A percentile compares a stretch with the other conserved stretches of the same genome.
phyloP scores from a whole-genome alignment of 2,888 invertebrate species.

The Eretmocerus hayati region DNA sequence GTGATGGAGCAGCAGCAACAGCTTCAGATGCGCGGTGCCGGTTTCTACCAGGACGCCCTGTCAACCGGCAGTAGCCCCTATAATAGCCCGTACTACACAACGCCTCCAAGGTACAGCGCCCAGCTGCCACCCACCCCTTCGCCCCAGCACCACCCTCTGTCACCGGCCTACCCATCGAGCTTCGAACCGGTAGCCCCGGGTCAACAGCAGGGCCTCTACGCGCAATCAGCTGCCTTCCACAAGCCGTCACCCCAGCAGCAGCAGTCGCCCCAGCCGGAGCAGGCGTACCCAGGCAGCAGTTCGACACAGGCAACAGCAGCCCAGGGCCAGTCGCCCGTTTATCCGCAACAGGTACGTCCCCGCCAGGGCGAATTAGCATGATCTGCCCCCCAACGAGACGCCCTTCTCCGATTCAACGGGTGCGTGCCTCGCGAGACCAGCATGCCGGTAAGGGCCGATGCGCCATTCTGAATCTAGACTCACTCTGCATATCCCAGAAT shows the following conservation, averaged over 20 bases:
- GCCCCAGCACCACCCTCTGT: constrained; percentile 53
- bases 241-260: constrained; percentile 34
- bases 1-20: constrained; percentile 69
- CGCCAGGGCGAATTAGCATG: too few species aligned
- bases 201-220: constrained; percentile 31
- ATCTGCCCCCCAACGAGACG: too few species aligned
- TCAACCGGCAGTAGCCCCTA: constrained; percentile 78
- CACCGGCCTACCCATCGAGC: constrained; percentile 56
- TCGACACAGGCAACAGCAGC: constrained; percentile 2
- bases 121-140: constrained; percentile 62
- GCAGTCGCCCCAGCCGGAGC: constrained; percentile 29
- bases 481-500: too few species aligned
- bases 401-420: too few species aligned
- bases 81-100: constrained; percentile 53
- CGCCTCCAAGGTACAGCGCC: constrained; percentile 61
- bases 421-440: too few species aligned
- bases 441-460: too few species aligned
- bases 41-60: constrained; percentile 84
- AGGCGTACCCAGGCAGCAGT: constrained; percentile 11
- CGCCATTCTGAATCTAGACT: too few species aligned
- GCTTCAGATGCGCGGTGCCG: constrained; percentile 68
- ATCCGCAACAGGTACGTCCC: constrained; percentile 29
- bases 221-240: constrained; percentile 35
- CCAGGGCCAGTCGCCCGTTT: constrained; percentile 32
- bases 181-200: constrained; percentile 33